Evolutionary conservation across 2,888 invertebrate species (phyloP).

Genomic region (Vanessa cardui): DNA sequence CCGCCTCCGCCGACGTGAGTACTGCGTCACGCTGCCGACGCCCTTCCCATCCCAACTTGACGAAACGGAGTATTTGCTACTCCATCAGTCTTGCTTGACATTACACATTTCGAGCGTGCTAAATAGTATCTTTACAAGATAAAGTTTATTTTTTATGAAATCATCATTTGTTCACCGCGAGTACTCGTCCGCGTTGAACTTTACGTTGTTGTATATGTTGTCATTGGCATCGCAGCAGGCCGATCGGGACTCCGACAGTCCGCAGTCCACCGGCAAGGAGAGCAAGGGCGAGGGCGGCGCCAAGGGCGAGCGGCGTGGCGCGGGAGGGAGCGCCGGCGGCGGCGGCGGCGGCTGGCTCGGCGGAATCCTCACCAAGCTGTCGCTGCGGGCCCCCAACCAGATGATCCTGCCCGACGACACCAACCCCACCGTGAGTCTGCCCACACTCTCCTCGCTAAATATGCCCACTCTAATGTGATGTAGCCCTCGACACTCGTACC

Average conservation of each 20-base stretch:
- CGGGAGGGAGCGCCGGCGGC: constrained; percentile 68
- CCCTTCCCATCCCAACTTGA: too few species aligned
- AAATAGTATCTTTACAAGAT: too few species aligned
- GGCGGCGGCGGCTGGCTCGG: constrained; percentile 89
- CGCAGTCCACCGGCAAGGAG: constrained; percentile 42
- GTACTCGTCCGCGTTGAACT: background rate
- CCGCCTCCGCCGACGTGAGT: constrained; percentile 44
- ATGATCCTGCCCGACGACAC: constrained; percentile 98
- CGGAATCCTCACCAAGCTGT: constrained; percentile 92
- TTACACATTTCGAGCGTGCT: too few species aligned
- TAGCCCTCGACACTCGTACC: background rate
- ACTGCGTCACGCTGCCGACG: background rate
- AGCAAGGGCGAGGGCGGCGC: constrained; percentile 40
- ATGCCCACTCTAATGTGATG: constrained; percentile 54
- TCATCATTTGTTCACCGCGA: background rate
- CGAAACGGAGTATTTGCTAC: too few species aligned
- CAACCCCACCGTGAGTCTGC: constrained; percentile 90
- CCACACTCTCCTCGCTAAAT: constrained; percentile 41
- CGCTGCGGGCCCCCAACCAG: constrained; percentile 94
- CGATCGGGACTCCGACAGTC: constrained; percentile 88
- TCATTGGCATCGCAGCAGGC: constrained; percentile 26
- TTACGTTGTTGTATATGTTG: background rate
- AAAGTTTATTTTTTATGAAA: too few species aligned
- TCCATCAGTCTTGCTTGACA: too few species aligned
- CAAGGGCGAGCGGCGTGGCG: constrained; percentile 33